Conservation (phyloP, 2,888 invertebrate genomes). For the Parnassius orleans region DNA sequence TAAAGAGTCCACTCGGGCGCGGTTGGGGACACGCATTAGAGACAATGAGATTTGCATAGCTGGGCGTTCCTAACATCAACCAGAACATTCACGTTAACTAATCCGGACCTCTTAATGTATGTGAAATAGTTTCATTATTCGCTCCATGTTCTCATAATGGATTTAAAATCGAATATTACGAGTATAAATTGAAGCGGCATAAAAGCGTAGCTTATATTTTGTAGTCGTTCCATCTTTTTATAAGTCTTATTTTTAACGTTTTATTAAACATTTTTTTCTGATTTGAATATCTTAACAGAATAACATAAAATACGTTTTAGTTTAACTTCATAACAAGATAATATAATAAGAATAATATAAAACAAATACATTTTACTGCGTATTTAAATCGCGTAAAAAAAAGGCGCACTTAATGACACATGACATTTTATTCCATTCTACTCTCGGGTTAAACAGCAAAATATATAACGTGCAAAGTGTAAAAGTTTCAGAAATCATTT, state of each 20-base stretch:
- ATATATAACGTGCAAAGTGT: too few species aligned
- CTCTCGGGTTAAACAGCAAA: too few species aligned
- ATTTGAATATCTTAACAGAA: conserved; percentile 25
- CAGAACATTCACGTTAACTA: conserved; percentile 75
- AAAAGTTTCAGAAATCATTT: too few species aligned
- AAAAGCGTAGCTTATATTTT: too few species aligned
- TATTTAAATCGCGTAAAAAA: too few species aligned
- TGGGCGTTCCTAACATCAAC: conserved; percentile 74
- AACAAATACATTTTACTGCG: background rate
- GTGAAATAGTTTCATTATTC: conserved; percentile 62
- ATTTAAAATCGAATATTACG: conserved; percentile 31
- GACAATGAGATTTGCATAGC: conserved; percentile 78
- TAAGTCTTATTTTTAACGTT: conserved; percentile 9
- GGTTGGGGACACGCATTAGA: conserved; percentile 65
- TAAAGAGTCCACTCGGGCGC: conserved; percentile 63
- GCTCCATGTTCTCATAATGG: conserved; percentile 48
- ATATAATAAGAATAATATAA: conserved; percentile 7
- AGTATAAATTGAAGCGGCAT: too few species aligned
- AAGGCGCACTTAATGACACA: background rate
- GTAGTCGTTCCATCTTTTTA: too few species aligned
- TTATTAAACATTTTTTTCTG: conserved; percentile 7
- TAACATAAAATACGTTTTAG: conserved; percentile 23
- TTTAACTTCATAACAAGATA: conserved; percentile 14
- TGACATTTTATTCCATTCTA: too few species aligned
- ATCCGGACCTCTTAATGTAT: conserved; percentile 61